Evolutionary conservation across 2,888 invertebrate genomes (phyloP), one percentile per base, ranked within the genome.

Genomic region (Tillus elongatus): DNA sequence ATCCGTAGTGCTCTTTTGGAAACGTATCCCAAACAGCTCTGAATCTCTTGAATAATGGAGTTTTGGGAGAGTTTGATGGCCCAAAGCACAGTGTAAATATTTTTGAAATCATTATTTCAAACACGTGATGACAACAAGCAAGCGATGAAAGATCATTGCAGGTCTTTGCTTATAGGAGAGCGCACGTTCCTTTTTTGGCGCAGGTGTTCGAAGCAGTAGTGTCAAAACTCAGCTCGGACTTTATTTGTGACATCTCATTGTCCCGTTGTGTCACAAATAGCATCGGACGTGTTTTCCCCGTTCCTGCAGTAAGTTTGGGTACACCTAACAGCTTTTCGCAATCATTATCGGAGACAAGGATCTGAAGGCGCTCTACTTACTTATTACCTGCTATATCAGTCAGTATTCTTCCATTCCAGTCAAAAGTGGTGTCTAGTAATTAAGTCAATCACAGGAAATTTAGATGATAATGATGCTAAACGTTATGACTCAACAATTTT

Each of bases 311-410:
- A 4, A 35, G 13, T 32, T 32, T 32, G 8, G 35, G 35, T n/a
- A 35, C 35, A 13, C 35, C 35, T 33, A 35, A 32, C 4, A 35
- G 14, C 11, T 35, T 13, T 35, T 35, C 35, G 12, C 8, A 29
- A 29, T 10, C 30, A 35, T 33, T 35, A 9, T 29, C 35, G 13
- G 31, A 32, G 10, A 32, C 30, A 32, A 35, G 4, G 30, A 35
- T 32, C 24, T 6, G 24, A 19, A 19, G 24, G 24, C n/a, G n/a
- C 6, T 6, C n/a, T 8, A 6, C n/a, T 8, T 19, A 19, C 6
- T n/a, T 19, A 19, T 19, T 19, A 19, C 24, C 24, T 19, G n/a
- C n/a, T 19, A 8, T 19, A 19, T n/a, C n/a, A n/a, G n/a, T n/a
- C n/a, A n/a, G n/a, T n/a, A n/a, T n/a, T n/a, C n/a, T n/a, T n/a